phyloP scores from a whole-genome alignment of 2,888 invertebrate genomes.

The Lasioglossum morio region DNA sequence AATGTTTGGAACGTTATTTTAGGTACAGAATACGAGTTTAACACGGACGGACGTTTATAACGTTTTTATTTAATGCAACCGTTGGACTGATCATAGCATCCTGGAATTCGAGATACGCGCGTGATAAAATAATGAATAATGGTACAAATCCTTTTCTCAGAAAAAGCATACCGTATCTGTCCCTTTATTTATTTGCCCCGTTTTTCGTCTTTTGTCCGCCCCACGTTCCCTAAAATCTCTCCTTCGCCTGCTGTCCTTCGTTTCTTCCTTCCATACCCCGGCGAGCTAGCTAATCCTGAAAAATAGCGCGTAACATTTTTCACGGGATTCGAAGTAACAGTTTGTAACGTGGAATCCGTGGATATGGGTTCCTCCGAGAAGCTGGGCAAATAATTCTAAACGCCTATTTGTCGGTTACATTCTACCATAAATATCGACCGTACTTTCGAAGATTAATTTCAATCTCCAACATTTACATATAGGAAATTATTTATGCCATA shows the following conservation, averaged over 20 bases:
- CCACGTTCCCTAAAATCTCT: slow-evolving; percentile 20
- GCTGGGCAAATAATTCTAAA: slow-evolving; percentile 7
- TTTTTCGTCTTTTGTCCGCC: slow-evolving; percentile 34
- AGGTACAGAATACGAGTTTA: not conserved
- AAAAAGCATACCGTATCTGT: slow-evolving; percentile 17
- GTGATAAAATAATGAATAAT: slow-evolving; percentile 17
- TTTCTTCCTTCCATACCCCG: slow-evolving; percentile 44
- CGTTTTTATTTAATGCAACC: not conserved
- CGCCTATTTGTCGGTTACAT: not conserved
- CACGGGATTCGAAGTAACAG: slow-evolving; percentile 78
- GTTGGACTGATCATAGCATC: not conserved
- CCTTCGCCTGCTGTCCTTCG: slow-evolving; percentile 24
- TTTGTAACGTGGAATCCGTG: slow-evolving; percentile 67
- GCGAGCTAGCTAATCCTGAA: slow-evolving; percentile 78
- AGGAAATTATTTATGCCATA: not conserved
- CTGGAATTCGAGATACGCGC: not conserved
- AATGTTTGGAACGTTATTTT: not conserved
- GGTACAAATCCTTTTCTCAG: slow-evolving; percentile 23
- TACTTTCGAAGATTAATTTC: slow-evolving; percentile 1
- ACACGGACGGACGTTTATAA: not conserved
- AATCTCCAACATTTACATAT: not conserved
- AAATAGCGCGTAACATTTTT: slow-evolving; percentile 78
- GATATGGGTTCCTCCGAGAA: slow-evolving; percentile 50
- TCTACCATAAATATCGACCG: not conserved
- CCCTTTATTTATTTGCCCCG: slow-evolving; percentile 44